Evolutionary conservation across 2,113 vertebrate species (phyloP), one percentile per base, ranked within the genome.

Genomic region (Mesitornis unicolor): DNA sequence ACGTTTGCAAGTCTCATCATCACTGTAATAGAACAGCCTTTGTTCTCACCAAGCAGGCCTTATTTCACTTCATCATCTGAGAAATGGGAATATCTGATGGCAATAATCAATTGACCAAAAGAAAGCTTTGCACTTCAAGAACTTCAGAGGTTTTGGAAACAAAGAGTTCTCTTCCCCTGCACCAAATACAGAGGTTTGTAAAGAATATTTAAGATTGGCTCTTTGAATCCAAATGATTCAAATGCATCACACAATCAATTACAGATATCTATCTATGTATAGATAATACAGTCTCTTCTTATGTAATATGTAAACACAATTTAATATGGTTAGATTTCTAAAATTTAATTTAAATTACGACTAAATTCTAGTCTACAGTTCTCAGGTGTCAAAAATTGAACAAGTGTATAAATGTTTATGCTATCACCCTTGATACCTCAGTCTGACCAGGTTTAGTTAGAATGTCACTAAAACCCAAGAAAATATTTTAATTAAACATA

Each of bases 1-100:
- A 99, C 91, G 95, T 96, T 95, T 98, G 95, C 98, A 98, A 98
- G 93, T 96, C 88, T 98, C 98, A 98, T 98, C 97, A 99, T 98
- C 91, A 95, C 94, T 95, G 91, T 98, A 98, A 98, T 97, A 97
- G 97, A 97, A 98, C 94, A 98, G 96, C 88, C 97, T 98, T 97
- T 98, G 96, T 98, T 98, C 97, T 97, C 97, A 96, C 83, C 94
- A 96, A 96, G 88, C 93, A 96, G 89, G 95, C 79, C 96, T 98
- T 98, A 92, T 97, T 97, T 91, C 78, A 93, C 82, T 90, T 95
- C 74, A 89, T 81, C 60, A 36, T 86, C 93, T 90, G 93, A 97
- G 82, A 69, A 97, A 94, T 36, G 7, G 64, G 91, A 97, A 95
- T 94, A 97, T 87, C 97, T 94, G 69, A 84, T 98, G 97, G 98